Conservation (phyloP, 2,888 invertebrate species). For the Zaprionus obscuricornis region DNA sequence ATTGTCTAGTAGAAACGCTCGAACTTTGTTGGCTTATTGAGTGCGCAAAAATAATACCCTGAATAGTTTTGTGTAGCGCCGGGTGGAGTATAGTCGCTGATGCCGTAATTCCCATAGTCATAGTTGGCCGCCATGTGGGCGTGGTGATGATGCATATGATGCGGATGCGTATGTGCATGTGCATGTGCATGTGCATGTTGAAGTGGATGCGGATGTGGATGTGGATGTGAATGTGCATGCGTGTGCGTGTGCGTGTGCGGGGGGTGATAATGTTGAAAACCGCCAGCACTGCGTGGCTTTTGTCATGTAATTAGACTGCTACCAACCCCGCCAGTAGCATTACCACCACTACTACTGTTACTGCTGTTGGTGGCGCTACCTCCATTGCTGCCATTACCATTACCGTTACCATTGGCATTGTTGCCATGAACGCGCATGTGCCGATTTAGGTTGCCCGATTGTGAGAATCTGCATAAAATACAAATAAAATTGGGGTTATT, state of each 20-base stretch:
- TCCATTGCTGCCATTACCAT: constrained; percentile 33
- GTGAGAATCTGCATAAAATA: constrained; percentile 91
- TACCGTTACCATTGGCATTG: constrained; percentile 84
- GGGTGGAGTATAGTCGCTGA: constrained; percentile 82
- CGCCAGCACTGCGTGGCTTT: constrained; percentile 82
- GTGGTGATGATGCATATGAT: constrained; percentile 57
- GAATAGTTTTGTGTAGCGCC: constrained; percentile 82
- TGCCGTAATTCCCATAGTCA: constrained; percentile 80
- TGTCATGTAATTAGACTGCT: constrained; percentile 86
- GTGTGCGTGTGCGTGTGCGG: constrained; percentile 67
- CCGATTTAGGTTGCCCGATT: constrained; percentile 98
- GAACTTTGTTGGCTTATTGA: constrained; percentile 82
- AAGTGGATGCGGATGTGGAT: constrained; percentile 50
- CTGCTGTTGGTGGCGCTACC: constrained; percentile 11
- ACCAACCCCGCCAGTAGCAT: constrained; percentile 52
- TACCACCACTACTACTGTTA: constrained; percentile 44
- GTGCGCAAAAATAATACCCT: constrained; percentile 83
- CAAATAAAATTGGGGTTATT: constrained; percentile 16
- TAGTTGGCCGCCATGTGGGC: constrained; percentile 68
- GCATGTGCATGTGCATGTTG: too few relatives aligned
- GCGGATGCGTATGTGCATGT: constrained; percentile 48
- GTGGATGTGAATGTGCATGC: constrained; percentile 48
- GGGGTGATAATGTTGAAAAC: constrained; percentile 82
- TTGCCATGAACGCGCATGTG: constrained; percentile 98
- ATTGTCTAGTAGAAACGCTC: constrained; percentile 81